Base-by-base conservation (phyloP, 2,888 invertebrate species). In the Busseola fusca region DNA sequence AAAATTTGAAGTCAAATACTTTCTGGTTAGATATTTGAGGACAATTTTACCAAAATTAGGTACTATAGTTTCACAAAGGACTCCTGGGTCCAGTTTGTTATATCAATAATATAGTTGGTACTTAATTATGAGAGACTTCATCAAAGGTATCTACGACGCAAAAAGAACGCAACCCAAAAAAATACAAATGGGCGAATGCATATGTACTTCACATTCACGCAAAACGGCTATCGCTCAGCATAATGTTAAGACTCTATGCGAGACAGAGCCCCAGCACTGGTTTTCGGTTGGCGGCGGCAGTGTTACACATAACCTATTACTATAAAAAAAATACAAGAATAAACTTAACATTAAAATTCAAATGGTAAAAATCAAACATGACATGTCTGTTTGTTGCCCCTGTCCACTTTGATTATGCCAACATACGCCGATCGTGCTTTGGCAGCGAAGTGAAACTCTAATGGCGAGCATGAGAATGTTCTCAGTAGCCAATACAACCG, bases 391-490 rank as follows among this genome's bases (percentile, higher is more conserved):
- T 40, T 67, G 67, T 77, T 37, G 3, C 4, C 9, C 10, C 25
- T 25, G 60, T 48, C 16, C 1, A 40, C 21, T 57, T 71, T 42
- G 58, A 50, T 21, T 76, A 66, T 37, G 34, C 42, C 14, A 67
- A 78, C 64, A 77, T 42, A 40, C 42, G 27, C 42, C 25, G 54
- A 54, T 64, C 67, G 72, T 72, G 81, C 56, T 67, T 77, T 71
- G 72, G 62, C 67, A 68, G 52, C 50, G 30, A 64, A 68, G 12
- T 60, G 60, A 42, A 52, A 57, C 42, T 66, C 4, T 16, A 37
- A 58, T 45, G 16, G 16, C 18, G 1, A 25, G 37, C n/a, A 18
- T 18, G 37, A 40, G 27, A 58, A 56, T 7, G 42, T 75, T 62
- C 50, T 59, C 25, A 16, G n/a, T 42, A 37, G 25, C 48, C 25